Percentiles rank a stretch among this genome's conserved stretches.
Conservation (phyloP, 2,888 invertebrate species). For the Apeira syringaria region DNA sequence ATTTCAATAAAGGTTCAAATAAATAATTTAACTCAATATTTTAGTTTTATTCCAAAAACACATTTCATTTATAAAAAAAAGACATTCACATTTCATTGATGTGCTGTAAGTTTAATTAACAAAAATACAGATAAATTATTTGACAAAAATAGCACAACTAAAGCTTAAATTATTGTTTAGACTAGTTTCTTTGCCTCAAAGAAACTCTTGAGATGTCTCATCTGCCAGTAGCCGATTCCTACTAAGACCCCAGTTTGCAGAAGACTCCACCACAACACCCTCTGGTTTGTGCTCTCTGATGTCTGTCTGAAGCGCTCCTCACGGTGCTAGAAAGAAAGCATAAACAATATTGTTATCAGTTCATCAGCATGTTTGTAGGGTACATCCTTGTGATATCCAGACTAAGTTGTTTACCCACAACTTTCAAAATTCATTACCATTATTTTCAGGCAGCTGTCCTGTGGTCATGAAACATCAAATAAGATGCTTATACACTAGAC, state of each 20-base stretch:
- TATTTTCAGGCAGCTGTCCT: too few species aligned
- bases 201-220: constrained; percentile 99
- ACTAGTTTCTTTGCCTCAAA: constrained; percentile 99
- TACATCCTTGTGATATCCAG: too few species aligned
- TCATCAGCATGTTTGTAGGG: too few species aligned
- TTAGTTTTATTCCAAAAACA: constrained; percentile 60
- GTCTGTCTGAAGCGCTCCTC: constrained; percentile 99
- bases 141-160: constrained; percentile 31
- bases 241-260: constrained; percentile 95
- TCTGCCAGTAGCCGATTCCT: constrained; percentile 99
- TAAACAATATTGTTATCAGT: constrained; percentile 1
- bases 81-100: constrained; percentile 33
- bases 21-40: constrained; percentile 37
- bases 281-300: constrained; percentile 97
- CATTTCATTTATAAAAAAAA: constrained; percentile 59
- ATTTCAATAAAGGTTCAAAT: too few species aligned
- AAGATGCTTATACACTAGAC: too few species aligned
- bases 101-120: constrained; percentile 20
- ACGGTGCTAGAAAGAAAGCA: constrained; percentile 89
- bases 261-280: constrained; percentile 98
- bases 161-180: constrained; percentile 58
- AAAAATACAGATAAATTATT: constrained; percentile 30
- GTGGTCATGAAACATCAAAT: too few species aligned
- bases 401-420: too few species aligned
- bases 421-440: too few species aligned